Evolutionary conservation across 2,888 invertebrate species (phyloP), one percentile per base, ranked within the genome.

Genomic region (Acrocera orbiculus): DNA sequence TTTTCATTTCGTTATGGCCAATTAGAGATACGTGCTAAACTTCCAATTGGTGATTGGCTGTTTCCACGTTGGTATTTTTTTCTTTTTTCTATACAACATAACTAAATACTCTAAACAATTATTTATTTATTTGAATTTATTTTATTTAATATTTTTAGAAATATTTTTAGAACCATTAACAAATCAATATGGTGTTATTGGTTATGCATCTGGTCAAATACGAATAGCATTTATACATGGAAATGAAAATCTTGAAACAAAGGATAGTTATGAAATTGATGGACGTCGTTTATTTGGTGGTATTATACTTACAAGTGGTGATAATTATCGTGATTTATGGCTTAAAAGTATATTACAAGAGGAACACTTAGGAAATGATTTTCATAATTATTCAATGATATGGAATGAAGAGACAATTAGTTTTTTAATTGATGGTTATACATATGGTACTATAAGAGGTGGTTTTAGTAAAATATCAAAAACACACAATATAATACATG

Each of bases 1-100:
- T 76, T 81, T 46, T 65, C 65, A 5, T 81, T 82, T 46, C 65
- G 65, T 8, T 80, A 76, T 48, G 82, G 82, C 9, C 66, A 61
- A 24, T 61, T 82, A 10, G 68, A 74, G 47, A 60, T 82, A 4
- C 64, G 68, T 15, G 82, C 81, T 0, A 76, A 74, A 52, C 48
- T 83, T 15, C 80, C 82, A 0, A 64, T 64, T 40, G 82, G 82
- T 1, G 76, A 81, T 50, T 82, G 82, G 83, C 58, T 82, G 13
- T 67, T 76, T 47, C 81, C 83, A 32, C 64, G 82, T 81, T 61
- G 62, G 48, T 46, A n/a, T 27, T 30, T n/a, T n/a, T n/a, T n/a
- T n/a, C n/a, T 16, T 11, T 5, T 5, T 14, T n/a, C n/a, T n/a
- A n/a, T n/a, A n/a, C n/a, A n/a, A n/a, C n/a, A n/a, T n/a, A n/a